Conservation (phyloP, 2,797 vertebrate genomes). For the Alca torda region DNA sequence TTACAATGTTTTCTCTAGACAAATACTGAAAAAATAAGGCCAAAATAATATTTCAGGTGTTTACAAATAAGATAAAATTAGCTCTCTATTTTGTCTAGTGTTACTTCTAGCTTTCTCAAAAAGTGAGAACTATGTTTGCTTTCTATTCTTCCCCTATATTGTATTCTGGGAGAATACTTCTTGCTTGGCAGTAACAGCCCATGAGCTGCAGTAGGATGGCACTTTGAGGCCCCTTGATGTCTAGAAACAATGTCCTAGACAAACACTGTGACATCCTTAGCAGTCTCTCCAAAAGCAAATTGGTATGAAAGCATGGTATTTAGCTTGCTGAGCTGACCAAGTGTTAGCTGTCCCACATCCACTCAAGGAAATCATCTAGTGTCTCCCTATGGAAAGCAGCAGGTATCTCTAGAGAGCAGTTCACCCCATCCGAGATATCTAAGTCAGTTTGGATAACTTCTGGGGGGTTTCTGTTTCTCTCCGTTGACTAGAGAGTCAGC, state of each 20-base stretch:
- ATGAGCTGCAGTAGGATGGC: neutral
- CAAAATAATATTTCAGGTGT: neutral
- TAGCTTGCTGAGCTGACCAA: neutral
- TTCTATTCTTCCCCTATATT: neutral
- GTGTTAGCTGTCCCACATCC: neutral
- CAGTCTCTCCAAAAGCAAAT: neutral
- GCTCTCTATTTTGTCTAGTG: neutral
- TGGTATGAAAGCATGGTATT: neutral
- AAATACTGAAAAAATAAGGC: neutral
- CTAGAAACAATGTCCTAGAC: neutral
- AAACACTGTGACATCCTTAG: neutral
- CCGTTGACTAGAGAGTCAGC: neutral
- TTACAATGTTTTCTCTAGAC: neutral
- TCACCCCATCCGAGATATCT: neutral
- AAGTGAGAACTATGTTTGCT: neutral
- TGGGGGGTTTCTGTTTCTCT: neutral
- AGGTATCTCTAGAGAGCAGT: neutral
- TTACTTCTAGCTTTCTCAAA: neutral
- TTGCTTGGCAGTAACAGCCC: neutral
- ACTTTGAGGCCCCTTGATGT: neutral
- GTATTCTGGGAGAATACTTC: neutral
- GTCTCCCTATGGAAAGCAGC: neutral
- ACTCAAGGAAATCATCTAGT: accelerated
- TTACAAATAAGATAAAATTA: neutral
- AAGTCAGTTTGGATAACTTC: neutral